phyloP scores from a whole-genome alignment of 2,797 vertebrate genomes.

The Diceros bicornis region DNA sequence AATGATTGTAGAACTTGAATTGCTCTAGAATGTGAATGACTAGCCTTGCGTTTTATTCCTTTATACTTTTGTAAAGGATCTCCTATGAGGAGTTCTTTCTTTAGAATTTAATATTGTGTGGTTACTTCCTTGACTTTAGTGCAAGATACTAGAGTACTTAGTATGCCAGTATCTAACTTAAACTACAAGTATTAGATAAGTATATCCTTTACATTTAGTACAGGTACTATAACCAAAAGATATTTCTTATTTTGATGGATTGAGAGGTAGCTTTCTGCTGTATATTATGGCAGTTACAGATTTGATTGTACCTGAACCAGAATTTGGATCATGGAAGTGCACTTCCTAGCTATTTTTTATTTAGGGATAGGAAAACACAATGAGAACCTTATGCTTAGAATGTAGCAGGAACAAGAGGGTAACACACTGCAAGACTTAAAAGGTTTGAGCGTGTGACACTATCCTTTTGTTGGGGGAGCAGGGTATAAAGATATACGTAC shows the following conservation, averaged over 20 bases:
- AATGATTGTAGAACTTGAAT: slow-evolving; percentile 85
- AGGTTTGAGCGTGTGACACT: slow-evolving; percentile 80
- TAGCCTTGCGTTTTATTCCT: slow-evolving; percentile 64
- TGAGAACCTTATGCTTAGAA: slow-evolving; percentile 63
- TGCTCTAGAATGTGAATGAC: slow-evolving; percentile 87
- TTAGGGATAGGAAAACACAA: slow-evolving; percentile 76
- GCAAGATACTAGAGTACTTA: slow-evolving; percentile 75
- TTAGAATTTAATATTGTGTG: slow-evolving; percentile 74
- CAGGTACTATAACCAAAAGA: slow-evolving; percentile 64
- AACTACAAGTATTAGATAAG: slow-evolving; percentile 35
- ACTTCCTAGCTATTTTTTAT: slow-evolving; percentile 81
- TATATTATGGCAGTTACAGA: slow-evolving; percentile 70
- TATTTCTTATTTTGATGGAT: slow-evolving; percentile 61
- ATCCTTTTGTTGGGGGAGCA: slow-evolving; percentile 86
- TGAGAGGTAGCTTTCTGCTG: slow-evolving; percentile 72
- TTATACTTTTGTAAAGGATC: slow-evolving; percentile 78
- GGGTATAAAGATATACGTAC: slow-evolving; percentile 83
- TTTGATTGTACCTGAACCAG: slow-evolving; percentile 39
- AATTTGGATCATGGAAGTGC: slow-evolving; percentile 81
- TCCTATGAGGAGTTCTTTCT: slow-evolving; percentile 77
- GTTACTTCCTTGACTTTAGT: slow-evolving; percentile 77
- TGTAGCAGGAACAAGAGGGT: slow-evolving; percentile 77
- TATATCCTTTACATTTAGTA: slow-evolving; percentile 55
- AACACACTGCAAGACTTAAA: slow-evolving; percentile 73
- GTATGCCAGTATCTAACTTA: slow-evolving; percentile 67